Evolutionary conservation across 1,140 invertebrate species (phyloP).

Genomic region (Lethocerus indicus): DNA sequence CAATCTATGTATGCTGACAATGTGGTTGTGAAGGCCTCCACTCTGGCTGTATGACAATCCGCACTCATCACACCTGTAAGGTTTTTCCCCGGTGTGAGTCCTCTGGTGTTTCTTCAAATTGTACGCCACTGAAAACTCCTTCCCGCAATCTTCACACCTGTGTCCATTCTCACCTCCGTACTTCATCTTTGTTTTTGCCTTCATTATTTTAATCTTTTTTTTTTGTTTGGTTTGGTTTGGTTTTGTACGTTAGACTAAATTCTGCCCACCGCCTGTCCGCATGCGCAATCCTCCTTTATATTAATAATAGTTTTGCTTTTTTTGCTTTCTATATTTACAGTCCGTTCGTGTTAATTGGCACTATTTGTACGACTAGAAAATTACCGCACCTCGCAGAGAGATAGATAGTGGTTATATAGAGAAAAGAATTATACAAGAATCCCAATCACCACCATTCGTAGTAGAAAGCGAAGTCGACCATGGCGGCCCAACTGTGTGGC

Average conservation of each 20-base stretch:
- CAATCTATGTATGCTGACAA: slow-evolving; percentile 12
- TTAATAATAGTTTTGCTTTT: not conserved
- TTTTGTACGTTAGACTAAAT: not conserved
- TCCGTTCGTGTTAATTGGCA: no score
- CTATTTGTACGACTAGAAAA: no score
- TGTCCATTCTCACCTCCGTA: slow-evolving; percentile 3
- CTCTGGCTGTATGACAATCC: slow-evolving; percentile 23
- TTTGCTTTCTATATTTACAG: no score
- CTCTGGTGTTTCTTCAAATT: slow-evolving; percentile 23
- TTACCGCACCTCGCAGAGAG: no score
- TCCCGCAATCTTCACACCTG: slow-evolving; percentile 12
- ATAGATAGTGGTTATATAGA: no score
- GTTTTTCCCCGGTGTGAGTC: slow-evolving; percentile 22
- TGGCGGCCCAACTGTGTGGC: no score
- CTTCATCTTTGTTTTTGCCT: slow-evolving; percentile 6
- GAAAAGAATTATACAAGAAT: no score
- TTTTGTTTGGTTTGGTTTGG: not conserved
- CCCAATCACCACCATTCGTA: no score
- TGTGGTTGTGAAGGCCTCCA: slow-evolving; percentile 15
- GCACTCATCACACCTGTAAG: slow-evolving; percentile 19
- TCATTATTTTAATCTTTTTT: slow-evolving; percentile 1
- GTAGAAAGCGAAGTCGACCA: no score
- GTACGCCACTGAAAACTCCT: slow-evolving; percentile 12
- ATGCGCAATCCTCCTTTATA: not conserved
- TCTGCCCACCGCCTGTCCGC: not conserved